phyloP scores from a whole-genome alignment of 64 coral and sea anemone species.

The Acropora tenuis region DNA sequence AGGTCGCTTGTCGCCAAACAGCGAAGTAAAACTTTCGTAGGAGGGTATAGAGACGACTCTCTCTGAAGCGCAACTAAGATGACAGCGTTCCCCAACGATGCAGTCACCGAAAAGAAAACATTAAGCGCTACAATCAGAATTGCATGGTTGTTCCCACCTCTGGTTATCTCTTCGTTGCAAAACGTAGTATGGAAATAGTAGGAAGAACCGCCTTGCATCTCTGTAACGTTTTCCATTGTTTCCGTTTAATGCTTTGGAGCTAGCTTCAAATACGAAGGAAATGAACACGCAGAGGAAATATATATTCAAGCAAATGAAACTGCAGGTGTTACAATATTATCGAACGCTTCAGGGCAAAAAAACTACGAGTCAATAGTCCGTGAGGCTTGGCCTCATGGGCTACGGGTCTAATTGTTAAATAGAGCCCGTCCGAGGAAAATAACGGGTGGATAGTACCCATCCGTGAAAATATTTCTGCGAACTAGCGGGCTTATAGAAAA shows the following conservation, averaged over 20 bases:
- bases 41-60: neutral
- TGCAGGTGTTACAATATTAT: neutral
- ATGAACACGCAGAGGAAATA: too few species aligned
- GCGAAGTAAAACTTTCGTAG: neutral
- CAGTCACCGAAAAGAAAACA: neutral
- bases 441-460: too few species aligned
- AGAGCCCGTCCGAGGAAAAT: too few species aligned
- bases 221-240: neutral
- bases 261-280: too few species aligned
- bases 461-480: too few species aligned
- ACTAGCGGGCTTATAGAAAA: too few species aligned
- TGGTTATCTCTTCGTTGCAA: neutral
- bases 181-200: neutral
- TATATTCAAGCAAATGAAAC: too few species aligned
- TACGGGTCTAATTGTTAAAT: too few species aligned
- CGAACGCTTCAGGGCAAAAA: too few species aligned
- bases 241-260: too few species aligned
- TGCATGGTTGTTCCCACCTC: neutral
- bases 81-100: neutral
- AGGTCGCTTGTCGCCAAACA: neutral
- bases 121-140: neutral
- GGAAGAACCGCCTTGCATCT: neutral
- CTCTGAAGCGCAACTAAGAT: neutral
- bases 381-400: too few species aligned
- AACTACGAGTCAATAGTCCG: too few species aligned